phyloP scores from a whole-genome alignment of 2,888 invertebrate species.

The Steinernema hermaphroditum region DNA sequence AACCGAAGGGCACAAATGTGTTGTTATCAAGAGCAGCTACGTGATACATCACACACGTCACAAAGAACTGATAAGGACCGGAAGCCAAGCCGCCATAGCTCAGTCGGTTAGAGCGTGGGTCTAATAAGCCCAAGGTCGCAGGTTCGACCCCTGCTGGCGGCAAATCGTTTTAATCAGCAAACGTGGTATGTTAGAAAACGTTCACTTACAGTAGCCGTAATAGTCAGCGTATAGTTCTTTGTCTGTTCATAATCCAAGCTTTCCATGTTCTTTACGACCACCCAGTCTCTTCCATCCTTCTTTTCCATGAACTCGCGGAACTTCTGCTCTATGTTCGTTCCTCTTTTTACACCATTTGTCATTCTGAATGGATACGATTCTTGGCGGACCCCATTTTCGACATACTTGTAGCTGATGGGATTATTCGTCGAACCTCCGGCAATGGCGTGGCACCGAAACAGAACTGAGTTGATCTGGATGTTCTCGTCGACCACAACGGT shows the following conservation, averaged over 20 bases:
- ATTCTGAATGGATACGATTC: too few species aligned
- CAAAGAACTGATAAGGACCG: too few species aligned
- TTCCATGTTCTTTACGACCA: conserved; percentile 59
- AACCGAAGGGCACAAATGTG: too few species aligned
- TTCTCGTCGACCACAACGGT: conserved; percentile 46
- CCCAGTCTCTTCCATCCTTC: conserved; percentile 54
- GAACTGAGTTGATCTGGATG: conserved; percentile 54
- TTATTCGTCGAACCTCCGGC: conserved; percentile 47
- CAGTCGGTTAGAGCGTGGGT: conserved; percentile 67
- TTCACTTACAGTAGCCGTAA: conserved; percentile 61
- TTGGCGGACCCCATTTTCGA: not conserved
- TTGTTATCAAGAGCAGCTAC: too few species aligned
- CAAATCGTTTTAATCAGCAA: conserved; percentile 41
- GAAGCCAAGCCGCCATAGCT: conserved; percentile 58
- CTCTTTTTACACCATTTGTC: conserved; percentile 47
- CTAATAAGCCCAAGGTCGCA: conserved; percentile 66
- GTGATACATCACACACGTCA: too few species aligned
- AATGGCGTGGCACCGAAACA: conserved; percentile 58
- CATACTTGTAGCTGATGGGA: conserved; percentile 57
- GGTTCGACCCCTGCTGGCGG: conserved; percentile 66
- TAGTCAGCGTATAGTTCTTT: conserved; percentile 61
- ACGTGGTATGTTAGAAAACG: too few species aligned
- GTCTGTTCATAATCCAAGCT: conserved; percentile 62
- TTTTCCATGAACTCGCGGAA: conserved; percentile 62
- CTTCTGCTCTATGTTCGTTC: conserved; percentile 49